Evolutionary conservation across 2,113 vertebrate genomes (phyloP), one percentile per base, ranked within the genome.

Genomic region (Vimba vimba): DNA sequence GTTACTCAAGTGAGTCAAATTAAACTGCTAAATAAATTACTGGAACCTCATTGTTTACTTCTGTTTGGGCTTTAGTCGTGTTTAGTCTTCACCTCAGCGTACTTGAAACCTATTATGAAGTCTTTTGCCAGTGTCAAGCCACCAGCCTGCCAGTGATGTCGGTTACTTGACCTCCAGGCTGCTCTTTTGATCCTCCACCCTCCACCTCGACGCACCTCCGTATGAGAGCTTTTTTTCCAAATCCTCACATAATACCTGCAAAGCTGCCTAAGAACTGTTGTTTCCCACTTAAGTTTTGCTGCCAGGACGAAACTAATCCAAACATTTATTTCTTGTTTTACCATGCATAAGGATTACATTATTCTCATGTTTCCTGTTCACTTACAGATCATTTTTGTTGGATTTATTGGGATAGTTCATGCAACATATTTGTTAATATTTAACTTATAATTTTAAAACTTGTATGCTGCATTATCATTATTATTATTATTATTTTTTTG

Each of bases 161-260:
- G 19, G 30, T 19, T 73, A 25, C 23, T 4, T 83, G 81, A 73
- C 66, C 64, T 25, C 25, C 45, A 25, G 23, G 27, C 7, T 23
- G 7, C 47, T 39, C 50, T 39, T 73, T 36, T 79, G 43, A 68
- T 85, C 47, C 71, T 36, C 13, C 33, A 73, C 47, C 43, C 71
- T 71, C 5, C 27, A 52, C 25, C 19, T 82, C 3, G 2, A 64
- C 33, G 33, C 47, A 50, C 66, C 23, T 19, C 43, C 25, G 75
- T 55, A 82, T 10, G 10, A 39, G 50, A 64, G 45, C 81, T 71
- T 86, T 79, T 27, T 84, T 86, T 39, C 33, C 82, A 79, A 79
- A 81, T 73, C 76, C 59, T 64, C 79, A 9, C 80, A 75, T 88
- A 90, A 89, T 89, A 78, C 89, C 79, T 71, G 82, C 45, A 68